A percentile compares a stretch with the other conserved stretches of the same genome.
Evolutionary conservation across 1,140 invertebrate genomes (phyloP).

Genomic region (Pygmarrhopalites habei): DNA sequence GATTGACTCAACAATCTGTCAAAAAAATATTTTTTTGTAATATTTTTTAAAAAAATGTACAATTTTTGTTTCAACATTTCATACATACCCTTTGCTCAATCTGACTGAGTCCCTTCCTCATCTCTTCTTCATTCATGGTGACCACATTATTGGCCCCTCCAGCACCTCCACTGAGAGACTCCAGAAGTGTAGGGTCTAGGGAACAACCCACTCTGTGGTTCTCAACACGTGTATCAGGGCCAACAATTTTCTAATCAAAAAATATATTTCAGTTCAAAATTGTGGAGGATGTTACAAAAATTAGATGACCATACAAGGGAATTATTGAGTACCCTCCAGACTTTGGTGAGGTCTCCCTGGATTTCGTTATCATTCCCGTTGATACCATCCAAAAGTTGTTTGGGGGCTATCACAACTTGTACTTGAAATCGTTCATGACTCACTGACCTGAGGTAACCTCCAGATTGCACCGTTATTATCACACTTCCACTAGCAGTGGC

Average conservation of each 20-base stretch:
- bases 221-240: slow-evolving; percentile 12
- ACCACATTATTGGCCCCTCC: slow-evolving; percentile 16
- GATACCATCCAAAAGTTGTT: slow-evolving; percentile 7
- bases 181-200: slow-evolving; percentile 14
- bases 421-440: slow-evolving; percentile 36
- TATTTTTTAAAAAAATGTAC: neutral
- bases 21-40: too few relatives aligned
- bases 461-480: slow-evolving; percentile 21
- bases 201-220: slow-evolving; percentile 21
- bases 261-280: neutral
- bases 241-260: neutral
- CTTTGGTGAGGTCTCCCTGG: neutral
- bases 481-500: slow-evolving; percentile 45
- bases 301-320: neutral
- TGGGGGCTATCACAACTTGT: slow-evolving; percentile 21
- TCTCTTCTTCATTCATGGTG: slow-evolving; percentile 32
- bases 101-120: slow-evolving; percentile 24
- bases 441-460: neutral
- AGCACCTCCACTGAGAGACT: neutral
- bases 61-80: slow-evolving; percentile 65
- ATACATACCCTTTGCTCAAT: slow-evolving; percentile 44
- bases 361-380: neutral
- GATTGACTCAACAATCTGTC: too few relatives aligned
- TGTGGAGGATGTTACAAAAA: neutral
- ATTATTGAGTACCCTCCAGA: slow-evolving; percentile 7